Conservation (phyloP, 2,888 invertebrate genomes). For the Drosophila gaucha region DNA sequence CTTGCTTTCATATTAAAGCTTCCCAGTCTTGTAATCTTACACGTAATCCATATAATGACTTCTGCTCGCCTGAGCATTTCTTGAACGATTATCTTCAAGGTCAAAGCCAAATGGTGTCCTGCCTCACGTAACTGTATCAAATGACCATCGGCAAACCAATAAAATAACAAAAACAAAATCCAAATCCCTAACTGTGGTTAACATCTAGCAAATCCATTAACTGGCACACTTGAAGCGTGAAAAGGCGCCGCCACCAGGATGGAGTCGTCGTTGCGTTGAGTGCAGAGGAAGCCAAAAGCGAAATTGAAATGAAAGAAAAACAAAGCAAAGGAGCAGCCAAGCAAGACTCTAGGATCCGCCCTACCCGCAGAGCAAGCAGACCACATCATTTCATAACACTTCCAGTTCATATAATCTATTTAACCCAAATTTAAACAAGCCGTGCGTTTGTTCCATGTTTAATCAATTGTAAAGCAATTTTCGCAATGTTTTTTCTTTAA, state of each 20-base stretch:
- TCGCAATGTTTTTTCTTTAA: slow-evolving; percentile 79
- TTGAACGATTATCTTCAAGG: slow-evolving; percentile 30
- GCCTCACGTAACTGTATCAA: slow-evolving; percentile 43
- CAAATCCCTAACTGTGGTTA: slow-evolving; percentile 71
- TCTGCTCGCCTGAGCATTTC: slow-evolving; percentile 13
- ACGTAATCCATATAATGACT: slow-evolving; percentile 17
- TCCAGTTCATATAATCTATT: slow-evolving; percentile 82
- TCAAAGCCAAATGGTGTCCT: slow-evolving; percentile 14
- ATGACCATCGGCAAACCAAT: slow-evolving; percentile 44
- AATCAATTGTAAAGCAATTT: slow-evolving; percentile 82
- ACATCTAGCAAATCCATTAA: slow-evolving; percentile 76
- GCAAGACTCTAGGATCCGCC: slow-evolving; percentile 7
- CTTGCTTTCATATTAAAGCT: not conserved
- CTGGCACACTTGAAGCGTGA: slow-evolving; percentile 73
- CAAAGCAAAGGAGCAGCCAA: slow-evolving; percentile 5
- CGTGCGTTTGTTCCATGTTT: slow-evolving; percentile 78
- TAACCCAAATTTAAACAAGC: slow-evolving; percentile 82
- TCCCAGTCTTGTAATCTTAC: slow-evolving; percentile 2
- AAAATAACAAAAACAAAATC: slow-evolving; percentile 35
- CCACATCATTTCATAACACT: slow-evolving; percentile 79
- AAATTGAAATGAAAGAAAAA: slow-evolving; percentile 41
- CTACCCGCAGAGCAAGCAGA: slow-evolving; percentile 31
- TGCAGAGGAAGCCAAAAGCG: slow-evolving; percentile 14
- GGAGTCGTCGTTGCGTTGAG: slow-evolving; percentile 7
- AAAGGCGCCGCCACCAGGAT: slow-evolving; percentile 48